phyloP scores from a whole-genome alignment of 2,113 vertebrate species.

The Leptobrachium leishanense region DNA sequence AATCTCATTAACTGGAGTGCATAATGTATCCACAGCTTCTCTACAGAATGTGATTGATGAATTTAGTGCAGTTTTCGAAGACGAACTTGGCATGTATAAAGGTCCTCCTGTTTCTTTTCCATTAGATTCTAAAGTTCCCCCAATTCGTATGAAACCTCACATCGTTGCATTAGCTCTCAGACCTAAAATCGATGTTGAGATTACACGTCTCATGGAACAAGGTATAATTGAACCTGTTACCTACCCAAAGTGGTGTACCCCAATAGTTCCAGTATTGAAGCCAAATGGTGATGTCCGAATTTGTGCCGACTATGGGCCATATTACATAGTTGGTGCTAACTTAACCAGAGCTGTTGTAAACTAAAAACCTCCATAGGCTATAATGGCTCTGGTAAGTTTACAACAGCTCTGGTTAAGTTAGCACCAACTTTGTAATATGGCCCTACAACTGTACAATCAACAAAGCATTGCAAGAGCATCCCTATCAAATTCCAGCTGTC shows the following conservation, averaged over 20 bases:
- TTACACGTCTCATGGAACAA: neutral
- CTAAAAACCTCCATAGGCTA: too few relatives aligned
- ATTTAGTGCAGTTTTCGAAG: neutral
- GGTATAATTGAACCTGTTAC: neutral
- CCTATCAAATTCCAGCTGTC: neutral
- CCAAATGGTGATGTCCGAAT: constrained; percentile 1
- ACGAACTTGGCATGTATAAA: neutral
- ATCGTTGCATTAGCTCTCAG: neutral
- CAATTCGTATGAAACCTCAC: neutral
- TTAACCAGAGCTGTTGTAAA: too few relatives aligned
- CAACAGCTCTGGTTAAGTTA: too few relatives aligned
- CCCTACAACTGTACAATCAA: constrained; percentile 6
- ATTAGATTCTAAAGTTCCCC: neutral
- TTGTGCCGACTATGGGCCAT: neutral
- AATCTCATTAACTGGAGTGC: neutral
- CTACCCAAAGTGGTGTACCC: neutral
- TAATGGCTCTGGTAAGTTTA: too few relatives aligned
- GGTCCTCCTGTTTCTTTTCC: neutral
- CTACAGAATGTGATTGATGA: constrained; percentile 1
- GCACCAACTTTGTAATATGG: too few relatives aligned
- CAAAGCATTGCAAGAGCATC: constrained; percentile 20
- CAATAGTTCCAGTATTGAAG: constrained; percentile 1
- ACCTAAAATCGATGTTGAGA: constrained; percentile 5
- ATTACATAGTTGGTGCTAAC: too few relatives aligned
- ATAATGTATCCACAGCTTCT: neutral